These are phyloP conservation scores for Thymelicus acteon DNA, from an alignment of 2,888 invertebrate species.

Conservation along the genomic window DNA sequence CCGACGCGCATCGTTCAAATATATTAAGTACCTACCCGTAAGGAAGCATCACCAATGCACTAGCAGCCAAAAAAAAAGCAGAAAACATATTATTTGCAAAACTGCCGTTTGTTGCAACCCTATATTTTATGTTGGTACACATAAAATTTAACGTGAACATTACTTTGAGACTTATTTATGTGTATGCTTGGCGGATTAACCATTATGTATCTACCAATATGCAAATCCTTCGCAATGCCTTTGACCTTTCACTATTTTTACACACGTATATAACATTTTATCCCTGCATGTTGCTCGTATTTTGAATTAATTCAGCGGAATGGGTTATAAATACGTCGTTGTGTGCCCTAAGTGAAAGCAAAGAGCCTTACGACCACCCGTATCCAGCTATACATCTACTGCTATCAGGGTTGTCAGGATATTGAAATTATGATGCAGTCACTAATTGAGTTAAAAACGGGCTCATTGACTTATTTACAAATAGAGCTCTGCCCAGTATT, in stretches of 20 bases:
- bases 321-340: constrained; percentile 28
- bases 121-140: too few relatives aligned
- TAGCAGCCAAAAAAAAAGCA: too few relatives aligned
- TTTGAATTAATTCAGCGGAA: constrained; percentile 27
- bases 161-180: too few relatives aligned
- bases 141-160: too few relatives aligned
- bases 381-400: constrained; percentile 35
- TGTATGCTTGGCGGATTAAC: too few relatives aligned
- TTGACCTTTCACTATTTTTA: constrained; percentile 7
- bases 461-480: too few relatives aligned
- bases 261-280: constrained; percentile 14
- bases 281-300: constrained; percentile 9
- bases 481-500: too few relatives aligned
- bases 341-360: constrained; percentile 42
- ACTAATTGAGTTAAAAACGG: background rate
- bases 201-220: background rate
- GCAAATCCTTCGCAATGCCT: background rate
- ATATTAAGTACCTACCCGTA: too few relatives aligned
- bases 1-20: too few relatives aligned
- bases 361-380: constrained; percentile 41
- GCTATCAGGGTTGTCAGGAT: constrained; percentile 14
- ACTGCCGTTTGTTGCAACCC: too few relatives aligned
- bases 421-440: background rate
- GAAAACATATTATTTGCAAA: too few relatives aligned
- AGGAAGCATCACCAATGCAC: too few relatives aligned